Conservation (phyloP, 2,797 vertebrate genomes). For the Sardinella longiceps region DNA sequence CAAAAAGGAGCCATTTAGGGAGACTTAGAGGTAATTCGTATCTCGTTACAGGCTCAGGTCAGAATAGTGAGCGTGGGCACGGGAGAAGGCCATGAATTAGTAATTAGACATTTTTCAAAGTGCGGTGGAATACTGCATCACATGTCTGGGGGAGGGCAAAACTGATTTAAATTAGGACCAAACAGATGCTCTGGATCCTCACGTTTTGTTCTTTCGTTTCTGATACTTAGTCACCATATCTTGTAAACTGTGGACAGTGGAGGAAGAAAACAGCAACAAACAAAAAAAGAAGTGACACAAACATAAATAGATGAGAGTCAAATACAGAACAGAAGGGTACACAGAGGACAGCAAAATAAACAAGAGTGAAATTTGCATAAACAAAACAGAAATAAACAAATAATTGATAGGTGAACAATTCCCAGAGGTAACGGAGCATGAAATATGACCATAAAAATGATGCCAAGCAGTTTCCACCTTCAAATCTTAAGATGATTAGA, state of each 20-base stretch:
- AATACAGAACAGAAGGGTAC: constrained; percentile 45
- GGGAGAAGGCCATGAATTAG: neutral
- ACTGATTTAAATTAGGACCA: constrained; percentile 40
- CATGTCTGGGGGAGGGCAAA: constrained; percentile 54
- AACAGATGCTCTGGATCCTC: constrained; percentile 70
- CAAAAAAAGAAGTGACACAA: constrained; percentile 43
- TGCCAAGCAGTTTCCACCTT: constrained; percentile 26
- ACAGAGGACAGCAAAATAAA: constrained; percentile 17
- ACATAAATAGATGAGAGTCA: constrained; percentile 50
- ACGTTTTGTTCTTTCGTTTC: constrained; percentile 95
- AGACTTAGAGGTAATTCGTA: neutral
- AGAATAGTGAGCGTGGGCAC: neutral
- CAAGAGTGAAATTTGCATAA: constrained; percentile 44
- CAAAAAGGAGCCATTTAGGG: constrained; percentile 1
- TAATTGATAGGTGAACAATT: constrained; percentile 44
- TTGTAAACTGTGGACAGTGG: constrained; percentile 83
- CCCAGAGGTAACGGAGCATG: neutral
- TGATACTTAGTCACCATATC: constrained; percentile 99
- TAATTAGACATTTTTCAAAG: constrained; percentile 34
- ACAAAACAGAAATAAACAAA: constrained; percentile 12
- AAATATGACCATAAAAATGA: constrained; percentile 21
- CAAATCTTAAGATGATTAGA: neutral
- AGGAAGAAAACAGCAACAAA: constrained; percentile 35
- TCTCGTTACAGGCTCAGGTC: neutral
- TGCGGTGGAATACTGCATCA: constrained; percentile 66